A percentile compares a stretch with the other conserved stretches of the same genome.
These are phyloP conservation scores for Elegia similella DNA, from an alignment of 2,888 invertebrate species.

Conservation along the genomic window DNA sequence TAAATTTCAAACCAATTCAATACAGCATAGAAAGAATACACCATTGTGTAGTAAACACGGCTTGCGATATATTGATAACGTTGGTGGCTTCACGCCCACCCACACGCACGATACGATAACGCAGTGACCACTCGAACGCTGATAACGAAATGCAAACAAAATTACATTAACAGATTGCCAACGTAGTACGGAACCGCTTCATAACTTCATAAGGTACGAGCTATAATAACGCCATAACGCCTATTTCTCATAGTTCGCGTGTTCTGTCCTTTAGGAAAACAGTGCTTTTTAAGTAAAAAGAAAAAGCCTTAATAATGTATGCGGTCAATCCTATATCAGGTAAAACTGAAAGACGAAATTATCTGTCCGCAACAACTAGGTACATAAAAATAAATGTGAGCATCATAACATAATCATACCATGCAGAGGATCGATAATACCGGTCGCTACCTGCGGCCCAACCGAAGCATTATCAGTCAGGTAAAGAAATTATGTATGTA, in stretches of 20 bases:
- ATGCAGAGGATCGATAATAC: slow-evolving; percentile 54
- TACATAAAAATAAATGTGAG: slow-evolving; percentile 27
- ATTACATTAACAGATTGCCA: slow-evolving; percentile 6
- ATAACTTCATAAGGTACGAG: neutral
- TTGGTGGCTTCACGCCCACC: slow-evolving; percentile 32
- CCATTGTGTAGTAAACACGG: slow-evolving; percentile 4
- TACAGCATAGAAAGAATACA: neutral
- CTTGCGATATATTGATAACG: slow-evolving; percentile 13
- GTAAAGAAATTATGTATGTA: slow-evolving; percentile 55
- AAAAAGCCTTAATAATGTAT: neutral
- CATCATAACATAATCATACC: slow-evolving; percentile 42
- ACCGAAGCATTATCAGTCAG: slow-evolving; percentile 62
- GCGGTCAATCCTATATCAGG: neutral
- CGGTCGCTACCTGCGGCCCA: slow-evolving; percentile 65
- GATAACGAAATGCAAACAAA: slow-evolving; percentile 22
- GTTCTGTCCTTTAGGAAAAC: neutral
- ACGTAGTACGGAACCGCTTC: neutral
- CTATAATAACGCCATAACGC: neutral
- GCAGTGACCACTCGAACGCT: slow-evolving; percentile 19
- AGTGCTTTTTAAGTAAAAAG: too few species aligned
- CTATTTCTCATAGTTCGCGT: neutral
- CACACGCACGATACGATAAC: slow-evolving; percentile 40
- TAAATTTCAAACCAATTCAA: neutral
- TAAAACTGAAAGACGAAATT: neutral
- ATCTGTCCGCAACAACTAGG: slow-evolving; percentile 7